Percentiles rank a stretch among this genome's conserved stretches.
These are phyloP conservation scores for Urocolius indicus DNA, from an alignment of 2,113 vertebrate genomes.

Conservation along the genomic window DNA sequence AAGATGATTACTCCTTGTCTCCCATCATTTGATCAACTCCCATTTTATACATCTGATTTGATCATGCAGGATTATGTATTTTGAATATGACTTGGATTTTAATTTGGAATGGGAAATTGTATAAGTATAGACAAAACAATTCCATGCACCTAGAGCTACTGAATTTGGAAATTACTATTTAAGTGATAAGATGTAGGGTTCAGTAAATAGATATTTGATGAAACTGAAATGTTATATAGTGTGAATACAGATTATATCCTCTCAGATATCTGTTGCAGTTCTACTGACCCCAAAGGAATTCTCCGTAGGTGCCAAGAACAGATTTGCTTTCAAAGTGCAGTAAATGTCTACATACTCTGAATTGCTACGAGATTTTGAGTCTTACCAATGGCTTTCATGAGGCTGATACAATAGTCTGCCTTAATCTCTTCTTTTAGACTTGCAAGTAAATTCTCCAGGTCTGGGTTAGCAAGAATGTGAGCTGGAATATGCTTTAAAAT, in stretches of 20 bases:
- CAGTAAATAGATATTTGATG: background rate
- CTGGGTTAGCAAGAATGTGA: slow-evolving; percentile 44
- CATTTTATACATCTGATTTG: background rate
- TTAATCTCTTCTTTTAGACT: slow-evolving; percentile 80
- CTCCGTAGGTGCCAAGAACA: background rate
- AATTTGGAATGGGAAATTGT: background rate
- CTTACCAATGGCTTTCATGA: slow-evolving; percentile 88
- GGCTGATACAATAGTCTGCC: slow-evolving; percentile 75
- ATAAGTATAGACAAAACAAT: background rate
- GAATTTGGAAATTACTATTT: background rate
- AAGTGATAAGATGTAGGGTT: background rate
- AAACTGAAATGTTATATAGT: background rate
- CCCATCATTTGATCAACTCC: background rate
- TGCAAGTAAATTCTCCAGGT: slow-evolving; percentile 55
- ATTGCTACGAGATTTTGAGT: background rate
- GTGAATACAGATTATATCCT: background rate
- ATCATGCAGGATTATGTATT: background rate
- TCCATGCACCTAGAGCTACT: background rate
- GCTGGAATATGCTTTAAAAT: slow-evolving; percentile 78
- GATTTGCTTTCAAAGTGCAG: background rate
- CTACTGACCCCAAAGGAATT: background rate
- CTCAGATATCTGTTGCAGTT: background rate
- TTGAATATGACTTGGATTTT: background rate
- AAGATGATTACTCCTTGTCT: background rate
- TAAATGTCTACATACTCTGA: background rate